Conservation (phyloP, 2,113 vertebrate genomes). For the Chiloscyllium plagiosum region DNA sequence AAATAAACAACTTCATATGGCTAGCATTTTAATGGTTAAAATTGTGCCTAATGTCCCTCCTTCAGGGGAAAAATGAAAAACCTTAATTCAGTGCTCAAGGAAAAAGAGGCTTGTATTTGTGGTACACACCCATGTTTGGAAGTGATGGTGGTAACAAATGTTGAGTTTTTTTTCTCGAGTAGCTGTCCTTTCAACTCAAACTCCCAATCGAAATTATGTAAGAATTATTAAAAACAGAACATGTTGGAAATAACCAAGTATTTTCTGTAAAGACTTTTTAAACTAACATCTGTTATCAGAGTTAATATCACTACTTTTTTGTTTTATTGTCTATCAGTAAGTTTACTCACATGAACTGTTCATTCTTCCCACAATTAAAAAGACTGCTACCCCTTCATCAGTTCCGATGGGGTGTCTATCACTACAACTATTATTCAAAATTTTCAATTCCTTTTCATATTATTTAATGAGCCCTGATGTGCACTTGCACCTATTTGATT, state of each 20-base stretch:
- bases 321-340: not conserved
- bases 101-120: not conserved
- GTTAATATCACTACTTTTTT: not conserved
- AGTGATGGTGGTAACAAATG: not conserved
- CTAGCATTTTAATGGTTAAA: not conserved
- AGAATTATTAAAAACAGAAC: not conserved
- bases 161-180: not conserved
- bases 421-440: not conserved
- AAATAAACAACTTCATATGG: constrained; percentile 29
- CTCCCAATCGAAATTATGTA: not conserved
- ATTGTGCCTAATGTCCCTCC: not conserved
- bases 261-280: not conserved
- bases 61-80: not conserved
- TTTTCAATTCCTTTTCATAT: not conserved
- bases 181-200: not conserved
- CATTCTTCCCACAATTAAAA: not conserved
- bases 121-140: not conserved
- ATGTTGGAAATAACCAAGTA: not conserved
- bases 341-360: not conserved
- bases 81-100: not conserved
- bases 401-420: not conserved
- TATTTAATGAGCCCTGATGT: not conserved
- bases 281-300: not conserved
- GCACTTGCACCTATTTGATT: not conserved
- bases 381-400: not conserved